phyloP scores from a whole-genome alignment of 1,140 invertebrate species.

The Eriosoma lanigerum region DNA sequence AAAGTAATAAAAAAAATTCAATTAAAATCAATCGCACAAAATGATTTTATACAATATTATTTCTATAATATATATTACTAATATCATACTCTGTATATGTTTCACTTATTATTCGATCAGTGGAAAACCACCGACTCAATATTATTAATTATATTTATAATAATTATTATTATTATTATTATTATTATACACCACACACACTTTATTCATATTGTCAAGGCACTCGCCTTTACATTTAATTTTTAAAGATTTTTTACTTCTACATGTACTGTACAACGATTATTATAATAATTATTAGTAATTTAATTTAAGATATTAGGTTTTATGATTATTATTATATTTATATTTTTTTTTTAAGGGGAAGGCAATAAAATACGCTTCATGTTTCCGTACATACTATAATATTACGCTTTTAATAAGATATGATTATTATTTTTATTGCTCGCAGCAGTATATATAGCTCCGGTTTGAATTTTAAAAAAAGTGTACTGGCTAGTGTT shows the following conservation, averaged over 20 bases:
- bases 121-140: too few relatives aligned
- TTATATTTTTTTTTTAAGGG: constrained; percentile 19
- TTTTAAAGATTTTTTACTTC: constrained; percentile 18
- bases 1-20: too few relatives aligned
- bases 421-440: constrained; percentile 25
- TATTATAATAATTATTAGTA: background rate
- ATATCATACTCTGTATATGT: constrained; percentile 8
- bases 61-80: too few relatives aligned
- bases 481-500: background rate
- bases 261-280: background rate
- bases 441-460: background rate
- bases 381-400: constrained; percentile 17
- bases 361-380: constrained; percentile 47
- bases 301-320: background rate
- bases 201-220: too few relatives aligned
- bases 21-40: too few relatives aligned
- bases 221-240: too few relatives aligned
- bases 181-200: too few relatives aligned
- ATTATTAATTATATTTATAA: too few relatives aligned
- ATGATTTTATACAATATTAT: background rate
- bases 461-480: background rate
- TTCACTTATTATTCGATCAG: background rate
- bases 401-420: background rate
- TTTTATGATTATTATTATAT: constrained; percentile 7
- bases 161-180: too few relatives aligned